Evolutionary conservation across 2,888 invertebrate genomes (phyloP), one percentile per base, ranked within the genome.

Genomic region (Tortrix viridana): DNA sequence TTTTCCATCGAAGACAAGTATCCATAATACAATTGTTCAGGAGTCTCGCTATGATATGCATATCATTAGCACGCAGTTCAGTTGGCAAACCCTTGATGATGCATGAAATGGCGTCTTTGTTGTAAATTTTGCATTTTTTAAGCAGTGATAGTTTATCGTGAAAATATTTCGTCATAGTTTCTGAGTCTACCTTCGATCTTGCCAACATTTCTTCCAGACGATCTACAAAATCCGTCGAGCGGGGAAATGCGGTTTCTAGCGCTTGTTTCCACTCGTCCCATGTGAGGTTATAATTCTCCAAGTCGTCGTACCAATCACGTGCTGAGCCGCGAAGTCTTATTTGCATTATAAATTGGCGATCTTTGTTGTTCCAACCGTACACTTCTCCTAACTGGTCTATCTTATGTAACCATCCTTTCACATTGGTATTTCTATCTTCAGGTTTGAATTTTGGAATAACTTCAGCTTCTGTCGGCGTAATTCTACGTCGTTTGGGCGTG

Each of bases 201-300:
- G 16, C 32, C 12, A 56, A 56, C 62, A 65, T 66, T 55, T 63
- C 59, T 57, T 65, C 61, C 58, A 64, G 53, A 58, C 58, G 60
- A 58, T 52, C 52, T 14, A 52, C 52, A 20, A 20, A 52, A 20
- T 52, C 52, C 4, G 52, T 52, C 5, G 38, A 38, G 1, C 52
- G 52, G 1, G 52, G 52, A 38, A 52, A 52, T 1, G 52, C 52
- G 9, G 19, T 52, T 19, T 32, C 5, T 7, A 49, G n/a, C n/a
- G 26, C 16, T 5, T 23, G 16, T 18, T 49, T 49, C 49, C 49
- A 52, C 14, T 19, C 19, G 3, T 19, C 38, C 50, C 50, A 52
- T 18, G 50, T 20, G 12, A 52, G 38, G 14, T 37, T 12, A 6
- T 52, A 52, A 5, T 52, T 37, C 14, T 52, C 50, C 7, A 52